A percentile compares a stretch with the other conserved stretches of the same genome.
These are phyloP conservation scores for Tachystola acroxantha DNA, from an alignment of 2,888 invertebrate species.

Conservation along the genomic window DNA sequence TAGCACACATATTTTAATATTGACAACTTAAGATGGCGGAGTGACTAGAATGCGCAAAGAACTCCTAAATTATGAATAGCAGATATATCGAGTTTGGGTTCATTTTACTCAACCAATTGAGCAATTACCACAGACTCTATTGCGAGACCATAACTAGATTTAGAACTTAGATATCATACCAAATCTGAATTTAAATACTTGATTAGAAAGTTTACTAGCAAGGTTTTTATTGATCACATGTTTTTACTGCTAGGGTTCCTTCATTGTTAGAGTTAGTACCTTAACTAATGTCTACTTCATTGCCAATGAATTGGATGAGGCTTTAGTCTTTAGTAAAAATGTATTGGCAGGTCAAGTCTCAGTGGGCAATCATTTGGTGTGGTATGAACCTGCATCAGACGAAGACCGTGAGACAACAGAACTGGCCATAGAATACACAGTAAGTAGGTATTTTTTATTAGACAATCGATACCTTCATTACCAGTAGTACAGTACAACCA, in stretches of 20 bases:
- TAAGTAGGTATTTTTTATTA: conserved; percentile 10
- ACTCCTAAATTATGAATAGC: not conserved
- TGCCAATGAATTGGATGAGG: no score
- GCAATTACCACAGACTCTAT: not conserved
- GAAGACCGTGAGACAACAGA: conserved; percentile 74
- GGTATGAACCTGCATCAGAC: conserved; percentile 61
- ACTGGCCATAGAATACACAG: conserved; percentile 54
- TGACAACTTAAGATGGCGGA: not conserved
- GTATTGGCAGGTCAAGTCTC: conserved; percentile 29
- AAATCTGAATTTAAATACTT: no score
- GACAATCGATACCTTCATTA: no score
- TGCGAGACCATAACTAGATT: no score
- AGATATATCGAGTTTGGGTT: not conserved
- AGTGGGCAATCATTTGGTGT: conserved; percentile 39
- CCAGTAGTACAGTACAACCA: no score
- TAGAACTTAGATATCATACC: no score
- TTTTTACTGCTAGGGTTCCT: no score
- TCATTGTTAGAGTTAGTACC: no score
- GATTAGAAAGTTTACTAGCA: no score
- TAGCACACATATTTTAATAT: not conserved
- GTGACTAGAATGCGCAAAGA: not conserved
- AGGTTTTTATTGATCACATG: no score
- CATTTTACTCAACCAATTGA: not conserved
- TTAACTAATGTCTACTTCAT: no score
- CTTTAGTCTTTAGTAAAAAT: no score